These are phyloP conservation scores for Xylocopa sonorina DNA, from an alignment of 1,140 invertebrate species.

Conservation along the genomic window DNA sequence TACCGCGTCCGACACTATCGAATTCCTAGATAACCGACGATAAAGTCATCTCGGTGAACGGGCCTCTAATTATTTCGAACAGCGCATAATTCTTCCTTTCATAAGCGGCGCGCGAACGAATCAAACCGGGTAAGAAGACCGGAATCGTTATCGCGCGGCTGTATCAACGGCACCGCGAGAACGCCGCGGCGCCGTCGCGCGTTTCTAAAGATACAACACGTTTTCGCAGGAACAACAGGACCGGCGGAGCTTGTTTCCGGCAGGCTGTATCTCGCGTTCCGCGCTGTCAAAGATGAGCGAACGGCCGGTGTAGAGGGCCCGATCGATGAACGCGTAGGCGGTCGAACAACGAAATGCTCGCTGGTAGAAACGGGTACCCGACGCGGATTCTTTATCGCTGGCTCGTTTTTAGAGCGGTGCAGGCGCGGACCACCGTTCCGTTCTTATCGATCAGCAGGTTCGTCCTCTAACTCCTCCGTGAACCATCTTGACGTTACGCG, in stretches of 20 bases:
- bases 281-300: conserved; percentile 60
- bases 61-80: not conserved
- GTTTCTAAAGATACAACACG: conserved; percentile 7
- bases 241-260: conserved; percentile 13
- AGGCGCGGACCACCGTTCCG: conserved; percentile 56
- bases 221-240: not conserved
- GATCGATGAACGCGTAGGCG: conserved; percentile 66
- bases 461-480: conserved; percentile 24
- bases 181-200: too few relatives aligned
- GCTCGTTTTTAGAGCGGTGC: conserved; percentile 52
- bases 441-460: conserved; percentile 57
- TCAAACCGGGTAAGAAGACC: too few relatives aligned
- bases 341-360: conserved; percentile 53
- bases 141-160: not conserved
- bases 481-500: conserved; percentile 28
- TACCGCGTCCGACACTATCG: not conserved
- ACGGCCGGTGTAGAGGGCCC: conserved; percentile 34
- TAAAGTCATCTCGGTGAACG: not conserved
- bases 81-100: conserved; percentile 1
- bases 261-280: conserved; percentile 26
- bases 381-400: conserved; percentile 59
- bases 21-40: not conserved
- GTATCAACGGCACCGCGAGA: not conserved
- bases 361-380: conserved; percentile 57
- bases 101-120: not conserved